Percentiles rank a stretch among this genome's conserved stretches.
phyloP scores from a whole-genome alignment of 2,113 vertebrate genomes.

The Plecturocebus donacophilus region DNA sequence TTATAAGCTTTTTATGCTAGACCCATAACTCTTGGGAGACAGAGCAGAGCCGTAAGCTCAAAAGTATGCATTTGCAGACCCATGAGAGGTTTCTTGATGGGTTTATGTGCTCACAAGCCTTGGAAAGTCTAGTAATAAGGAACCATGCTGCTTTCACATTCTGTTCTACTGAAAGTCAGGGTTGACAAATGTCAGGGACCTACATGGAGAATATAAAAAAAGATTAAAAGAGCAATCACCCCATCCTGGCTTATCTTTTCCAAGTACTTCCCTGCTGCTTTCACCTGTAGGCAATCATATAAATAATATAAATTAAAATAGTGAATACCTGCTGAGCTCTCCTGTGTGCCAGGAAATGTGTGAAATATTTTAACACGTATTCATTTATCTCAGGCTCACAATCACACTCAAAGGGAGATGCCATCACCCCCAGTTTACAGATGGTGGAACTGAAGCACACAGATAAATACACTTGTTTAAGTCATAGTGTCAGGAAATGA shows the following conservation, averaged over 20 bases:
- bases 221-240: not conserved
- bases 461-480: not conserved
- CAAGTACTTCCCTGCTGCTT: not conserved
- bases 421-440: not conserved
- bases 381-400: not conserved
- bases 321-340: not conserved
- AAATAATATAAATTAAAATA: not conserved
- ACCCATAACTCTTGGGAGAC: not conserved
- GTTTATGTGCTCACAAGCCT: not conserved
- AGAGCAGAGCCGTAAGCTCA: not conserved
- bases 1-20: not conserved
- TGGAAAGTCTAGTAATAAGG: not conserved
- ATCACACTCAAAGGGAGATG: not conserved
- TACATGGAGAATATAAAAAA: not conserved
- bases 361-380: fast-evolving
- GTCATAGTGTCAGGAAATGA: not conserved
- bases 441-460: not conserved
- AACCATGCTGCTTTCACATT: not conserved
- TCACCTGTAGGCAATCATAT: not conserved
- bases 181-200: not conserved
- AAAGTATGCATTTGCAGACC: not conserved
- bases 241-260: not conserved
- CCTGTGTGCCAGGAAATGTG: not conserved
- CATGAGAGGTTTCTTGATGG: not conserved
- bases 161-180: not conserved